These are phyloP conservation scores for Protobothrops flavoviridis DNA, from an alignment of 2,113 vertebrate species.

Conservation along the genomic window DNA sequence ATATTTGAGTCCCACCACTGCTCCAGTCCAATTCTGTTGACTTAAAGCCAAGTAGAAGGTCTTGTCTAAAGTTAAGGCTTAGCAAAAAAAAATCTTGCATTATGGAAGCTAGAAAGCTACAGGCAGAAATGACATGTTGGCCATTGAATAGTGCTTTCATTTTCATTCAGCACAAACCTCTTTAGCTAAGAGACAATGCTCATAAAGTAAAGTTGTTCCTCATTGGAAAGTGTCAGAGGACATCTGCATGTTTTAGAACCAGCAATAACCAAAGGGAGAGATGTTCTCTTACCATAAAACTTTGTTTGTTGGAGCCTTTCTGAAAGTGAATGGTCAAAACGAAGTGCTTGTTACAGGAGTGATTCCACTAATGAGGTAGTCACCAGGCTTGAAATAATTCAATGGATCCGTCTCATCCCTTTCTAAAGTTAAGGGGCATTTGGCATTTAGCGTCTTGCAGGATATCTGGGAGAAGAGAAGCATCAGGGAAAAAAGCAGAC, in stretches of 20 bases:
- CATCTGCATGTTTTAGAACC: not conserved
- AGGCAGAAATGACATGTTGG: not conserved
- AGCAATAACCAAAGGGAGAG: not conserved
- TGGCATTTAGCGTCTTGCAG: not conserved
- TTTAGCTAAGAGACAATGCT: not conserved
- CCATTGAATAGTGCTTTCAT: not conserved
- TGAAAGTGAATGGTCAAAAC: not conserved
- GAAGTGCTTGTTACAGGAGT: not conserved
- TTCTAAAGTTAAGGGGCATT: not conserved
- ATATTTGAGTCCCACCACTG: too few species aligned
- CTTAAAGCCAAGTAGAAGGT: too few species aligned
- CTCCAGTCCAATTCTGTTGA: too few species aligned
- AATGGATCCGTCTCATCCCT: not conserved
- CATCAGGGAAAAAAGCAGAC: not conserved
- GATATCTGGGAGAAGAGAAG: not conserved
- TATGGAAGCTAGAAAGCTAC: not conserved
- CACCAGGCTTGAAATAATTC: not conserved
- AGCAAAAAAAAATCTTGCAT: not conserved
- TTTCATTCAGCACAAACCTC: not conserved
- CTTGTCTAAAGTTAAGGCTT: not conserved
- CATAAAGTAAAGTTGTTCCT: not conserved
- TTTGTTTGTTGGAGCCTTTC: not conserved
- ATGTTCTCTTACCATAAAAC: not conserved
- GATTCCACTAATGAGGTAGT: not conserved
- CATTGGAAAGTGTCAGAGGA: not conserved